A percentile compares a stretch with the other conserved stretches of the same genome.
Conservation (phyloP, 2,888 invertebrate genomes). For the Spodoptera picta region DNA sequence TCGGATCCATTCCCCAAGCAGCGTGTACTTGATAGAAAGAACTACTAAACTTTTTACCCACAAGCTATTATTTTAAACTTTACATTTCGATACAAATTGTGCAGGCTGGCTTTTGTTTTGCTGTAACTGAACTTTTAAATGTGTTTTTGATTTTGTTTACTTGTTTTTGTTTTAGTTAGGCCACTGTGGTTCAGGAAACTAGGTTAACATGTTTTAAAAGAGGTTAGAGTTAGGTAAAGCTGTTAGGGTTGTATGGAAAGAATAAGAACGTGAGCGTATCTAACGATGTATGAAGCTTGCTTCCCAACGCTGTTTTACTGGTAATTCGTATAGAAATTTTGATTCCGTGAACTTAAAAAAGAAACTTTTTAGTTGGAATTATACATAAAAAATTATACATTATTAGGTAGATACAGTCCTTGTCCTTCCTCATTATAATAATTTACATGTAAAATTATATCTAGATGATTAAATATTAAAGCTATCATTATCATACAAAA, state of each 20-base stretch:
- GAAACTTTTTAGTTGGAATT: constrained; percentile 1
- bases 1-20: constrained; percentile 37
- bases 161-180: constrained; percentile 45
- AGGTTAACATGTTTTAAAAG: constrained; percentile 47
- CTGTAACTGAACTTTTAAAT: constrained; percentile 44
- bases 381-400: constrained; percentile 1
- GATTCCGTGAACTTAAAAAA: constrained; percentile 1
- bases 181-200: constrained; percentile 35
- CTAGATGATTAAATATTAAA: constrained; percentile 14
- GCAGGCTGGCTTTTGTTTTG: constrained; percentile 44
- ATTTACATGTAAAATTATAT: constrained; percentile 15
- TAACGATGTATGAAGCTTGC: constrained; percentile 13
- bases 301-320: constrained; percentile 7
- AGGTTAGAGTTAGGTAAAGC: constrained; percentile 36
- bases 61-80: constrained; percentile 57
- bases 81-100: constrained; percentile 56
- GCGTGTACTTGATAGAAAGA: constrained; percentile 48
- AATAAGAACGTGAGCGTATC: constrained; percentile 19
- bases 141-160: constrained; percentile 50
- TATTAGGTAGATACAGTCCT: background rate
- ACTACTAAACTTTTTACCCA: constrained; percentile 46
- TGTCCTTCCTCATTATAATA: constrained; percentile 2
- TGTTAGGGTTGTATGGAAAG: constrained; percentile 26
- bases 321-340: constrained; percentile 1
- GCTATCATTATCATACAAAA: constrained; percentile 10